Percentiles rank a stretch among this genome's conserved stretches.
These are phyloP conservation scores for Pycnonotus jocosus DNA, from an alignment of 2,113 vertebrate species.

Conservation along the genomic window DNA sequence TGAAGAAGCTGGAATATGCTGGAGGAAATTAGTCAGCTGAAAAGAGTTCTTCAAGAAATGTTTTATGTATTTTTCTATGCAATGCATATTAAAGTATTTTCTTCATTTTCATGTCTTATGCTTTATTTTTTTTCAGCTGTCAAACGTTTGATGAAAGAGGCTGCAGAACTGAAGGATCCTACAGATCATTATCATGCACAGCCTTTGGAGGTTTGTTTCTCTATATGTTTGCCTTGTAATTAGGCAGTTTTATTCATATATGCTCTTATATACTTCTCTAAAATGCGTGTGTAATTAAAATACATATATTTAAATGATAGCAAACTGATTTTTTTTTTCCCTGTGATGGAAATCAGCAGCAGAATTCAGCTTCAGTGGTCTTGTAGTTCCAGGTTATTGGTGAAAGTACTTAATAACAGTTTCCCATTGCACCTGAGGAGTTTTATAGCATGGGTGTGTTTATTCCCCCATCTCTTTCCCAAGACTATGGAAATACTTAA, in stretches of 20 bases:
- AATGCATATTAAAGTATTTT: background rate
- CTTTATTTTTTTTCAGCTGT: conserved; percentile 81
- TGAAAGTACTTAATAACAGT: background rate
- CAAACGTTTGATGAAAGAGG: conserved; percentile 98
- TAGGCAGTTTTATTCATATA: background rate
- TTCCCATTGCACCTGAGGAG: background rate
- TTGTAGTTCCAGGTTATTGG: background rate
- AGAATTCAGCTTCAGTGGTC: background rate
- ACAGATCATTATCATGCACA: conserved; percentile 98
- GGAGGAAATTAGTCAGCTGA: background rate
- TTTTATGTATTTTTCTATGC: background rate
- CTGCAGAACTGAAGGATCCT: conserved; percentile 92
- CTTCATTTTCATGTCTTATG: background rate
- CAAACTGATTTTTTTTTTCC: background rate
- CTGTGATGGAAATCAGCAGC: background rate
- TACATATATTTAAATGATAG: background rate
- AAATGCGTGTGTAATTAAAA: background rate
- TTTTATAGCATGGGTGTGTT: background rate
- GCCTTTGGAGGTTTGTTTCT: conserved; percentile 88
- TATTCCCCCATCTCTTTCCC: background rate
- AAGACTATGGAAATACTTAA: background rate
- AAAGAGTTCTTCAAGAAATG: background rate
- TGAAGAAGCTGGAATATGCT: background rate
- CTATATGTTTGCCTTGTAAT: background rate
- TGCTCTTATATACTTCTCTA: background rate